Percentiles rank a stretch among this genome's conserved stretches.
phyloP scores from a whole-genome alignment of 2,888 invertebrate genomes.

The Lottia gigantea region DNA sequence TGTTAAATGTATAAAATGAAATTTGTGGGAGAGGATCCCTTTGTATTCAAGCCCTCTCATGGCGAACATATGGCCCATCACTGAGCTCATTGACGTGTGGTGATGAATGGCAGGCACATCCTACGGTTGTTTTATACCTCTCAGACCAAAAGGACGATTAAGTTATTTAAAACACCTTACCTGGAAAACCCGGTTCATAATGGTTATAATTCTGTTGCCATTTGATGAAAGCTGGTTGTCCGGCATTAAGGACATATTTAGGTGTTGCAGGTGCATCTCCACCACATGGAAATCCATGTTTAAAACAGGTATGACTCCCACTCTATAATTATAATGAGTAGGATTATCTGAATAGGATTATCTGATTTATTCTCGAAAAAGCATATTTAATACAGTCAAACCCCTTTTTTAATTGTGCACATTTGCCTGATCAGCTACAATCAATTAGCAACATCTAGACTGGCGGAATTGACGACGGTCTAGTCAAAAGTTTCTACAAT shows the following conservation, averaged over 20 bases:
- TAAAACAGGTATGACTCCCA: slow-evolving; percentile 40
- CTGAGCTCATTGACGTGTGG: no score
- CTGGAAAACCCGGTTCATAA: slow-evolving; percentile 46
- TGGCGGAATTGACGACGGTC: background rate
- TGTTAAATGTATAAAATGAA: no score
- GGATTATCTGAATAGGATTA: no score
- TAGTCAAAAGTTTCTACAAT: background rate
- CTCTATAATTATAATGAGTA: slow-evolving; percentile 33
- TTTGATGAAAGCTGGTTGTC: slow-evolving; percentile 39
- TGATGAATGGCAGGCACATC: no score
- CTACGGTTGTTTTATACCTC: no score
- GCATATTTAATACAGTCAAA: background rate
- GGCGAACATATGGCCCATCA: no score
- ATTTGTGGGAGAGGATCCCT: no score
- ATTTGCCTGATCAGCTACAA: background rate
- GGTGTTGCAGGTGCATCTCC: slow-evolving; percentile 34
- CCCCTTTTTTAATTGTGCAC: background rate
- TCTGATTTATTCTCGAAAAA: background rate
- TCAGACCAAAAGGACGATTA: no score
- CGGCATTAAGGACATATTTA: slow-evolving; percentile 29
- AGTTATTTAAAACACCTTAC: slow-evolving; percentile 20
- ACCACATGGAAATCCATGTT: slow-evolving; percentile 43
- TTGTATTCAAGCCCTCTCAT: no score
- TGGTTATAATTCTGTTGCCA: slow-evolving; percentile 51
- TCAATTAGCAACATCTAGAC: no score